Conservation (phyloP, 1,140 invertebrate species). For the Anoplolepis gracilipes region DNA sequence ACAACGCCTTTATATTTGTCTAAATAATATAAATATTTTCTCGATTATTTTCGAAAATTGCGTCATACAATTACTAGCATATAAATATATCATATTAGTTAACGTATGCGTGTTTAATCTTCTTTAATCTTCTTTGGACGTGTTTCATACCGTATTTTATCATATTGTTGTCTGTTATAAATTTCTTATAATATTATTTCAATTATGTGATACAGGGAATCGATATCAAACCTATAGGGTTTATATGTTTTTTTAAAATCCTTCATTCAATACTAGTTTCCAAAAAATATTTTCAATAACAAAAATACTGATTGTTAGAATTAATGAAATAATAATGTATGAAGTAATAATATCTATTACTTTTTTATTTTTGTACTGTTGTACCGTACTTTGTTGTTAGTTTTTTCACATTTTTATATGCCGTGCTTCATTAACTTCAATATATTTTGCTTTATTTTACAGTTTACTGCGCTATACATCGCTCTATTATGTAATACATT, state of each 20-base stretch:
- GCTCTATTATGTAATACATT: not conserved
- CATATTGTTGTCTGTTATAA: not conserved
- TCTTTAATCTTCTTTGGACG: not conserved
- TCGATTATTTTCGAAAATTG: slow-evolving; percentile 39
- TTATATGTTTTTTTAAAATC: not conserved
- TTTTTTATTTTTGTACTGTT: not conserved
- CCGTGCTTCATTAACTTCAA: not conserved
- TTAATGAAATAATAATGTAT: slow-evolving; percentile 44
- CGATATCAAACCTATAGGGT: not conserved
- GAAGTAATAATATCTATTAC: not conserved
- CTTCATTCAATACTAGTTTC: not conserved
- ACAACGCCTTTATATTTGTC: slow-evolving; percentile 17
- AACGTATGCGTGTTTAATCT: not conserved
- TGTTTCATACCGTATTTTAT: not conserved
- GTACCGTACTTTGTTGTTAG: not conserved
- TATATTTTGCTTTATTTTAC: slow-evolving; percentile 12
- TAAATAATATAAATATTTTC: slow-evolving; percentile 55
- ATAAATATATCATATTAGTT: slow-evolving; percentile 13
- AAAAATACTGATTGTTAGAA: not conserved
- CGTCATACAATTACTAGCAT: slow-evolving; percentile 37
- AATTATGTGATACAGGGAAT: slow-evolving; percentile 33
- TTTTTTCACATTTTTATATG: not conserved
- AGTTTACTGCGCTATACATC: not conserved
- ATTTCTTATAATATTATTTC: slow-evolving; percentile 32
- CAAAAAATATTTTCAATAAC: not conserved